These are phyloP conservation scores for Aphidius ervi DNA, from an alignment of 1,140 invertebrate genomes.

Conservation along the genomic window DNA sequence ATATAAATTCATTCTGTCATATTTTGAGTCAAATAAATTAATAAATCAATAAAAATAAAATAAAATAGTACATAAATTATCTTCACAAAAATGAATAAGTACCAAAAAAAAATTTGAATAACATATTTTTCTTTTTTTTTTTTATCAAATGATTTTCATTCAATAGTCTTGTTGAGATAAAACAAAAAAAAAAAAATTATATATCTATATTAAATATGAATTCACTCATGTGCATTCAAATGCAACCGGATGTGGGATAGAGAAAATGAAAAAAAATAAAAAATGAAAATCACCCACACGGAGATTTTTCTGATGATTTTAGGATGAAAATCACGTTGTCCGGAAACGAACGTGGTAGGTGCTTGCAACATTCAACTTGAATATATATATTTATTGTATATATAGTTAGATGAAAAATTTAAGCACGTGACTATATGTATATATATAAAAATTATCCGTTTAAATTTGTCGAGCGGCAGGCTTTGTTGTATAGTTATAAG, in stretches of 20 bases:
- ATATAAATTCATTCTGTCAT: too few species aligned
- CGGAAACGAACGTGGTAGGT: constrained; percentile 11
- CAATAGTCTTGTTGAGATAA: not conserved
- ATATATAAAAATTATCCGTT: too few species aligned
- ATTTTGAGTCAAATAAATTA: too few species aligned
- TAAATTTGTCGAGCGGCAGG: too few species aligned
- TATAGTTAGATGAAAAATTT: not conserved
- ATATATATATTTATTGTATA: not conserved
- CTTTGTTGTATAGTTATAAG: too few species aligned
- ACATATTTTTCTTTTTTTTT: too few species aligned
- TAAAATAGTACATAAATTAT: too few species aligned
- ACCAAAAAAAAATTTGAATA: too few species aligned
- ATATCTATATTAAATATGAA: not conserved
- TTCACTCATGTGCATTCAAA: not conserved
- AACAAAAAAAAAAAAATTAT: not conserved
- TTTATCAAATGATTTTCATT: not conserved
- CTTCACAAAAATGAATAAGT: too few species aligned
- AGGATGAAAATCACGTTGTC: constrained; percentile 19
- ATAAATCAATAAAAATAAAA: too few species aligned
- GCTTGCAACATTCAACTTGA: constrained; percentile 3
- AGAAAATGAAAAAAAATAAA: constrained; percentile 11
- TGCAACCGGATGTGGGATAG: not conserved
- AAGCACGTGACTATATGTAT: not conserved
- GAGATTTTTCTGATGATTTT: constrained; percentile 12
- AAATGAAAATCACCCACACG: not conserved